Evolutionary conservation across 2,797 vertebrate species (phyloP).

Genomic region (Notamacropus eugenii): DNA sequence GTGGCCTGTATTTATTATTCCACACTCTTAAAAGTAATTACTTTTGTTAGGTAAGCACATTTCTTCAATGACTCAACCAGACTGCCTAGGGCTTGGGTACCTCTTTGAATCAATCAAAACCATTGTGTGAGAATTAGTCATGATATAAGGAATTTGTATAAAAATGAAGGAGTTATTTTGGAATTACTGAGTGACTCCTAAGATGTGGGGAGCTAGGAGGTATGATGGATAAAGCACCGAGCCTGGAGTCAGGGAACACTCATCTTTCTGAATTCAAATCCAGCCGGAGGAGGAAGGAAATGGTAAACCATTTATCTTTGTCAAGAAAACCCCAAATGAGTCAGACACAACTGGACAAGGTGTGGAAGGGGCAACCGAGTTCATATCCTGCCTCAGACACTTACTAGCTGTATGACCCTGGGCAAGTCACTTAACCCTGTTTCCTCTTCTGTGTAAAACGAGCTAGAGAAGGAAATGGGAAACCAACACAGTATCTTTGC

Average conservation of each 20-base stretch:
- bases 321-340: neutral
- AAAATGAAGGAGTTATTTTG: neutral
- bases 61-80: neutral
- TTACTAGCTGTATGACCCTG: neutral
- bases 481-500: neutral
- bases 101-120: neutral
- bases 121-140: neutral
- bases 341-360: neutral
- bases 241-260: neutral
- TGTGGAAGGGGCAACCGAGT: neutral
- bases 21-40: neutral
- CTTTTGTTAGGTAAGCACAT: neutral
- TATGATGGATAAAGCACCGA: too few species aligned
- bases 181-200: neutral
- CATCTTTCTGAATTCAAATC: neutral
- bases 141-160: neutral
- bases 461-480: neutral
- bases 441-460: neutral
- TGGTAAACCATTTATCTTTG: neutral
- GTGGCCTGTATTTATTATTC: neutral
- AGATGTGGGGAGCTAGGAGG: neutral
- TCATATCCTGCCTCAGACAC: neutral
- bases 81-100: neutral
- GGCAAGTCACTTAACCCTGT: neutral
- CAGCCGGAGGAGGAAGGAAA: neutral